A percentile compares a stretch with the other conserved stretches of the same genome.
Evolutionary conservation across 1,140 invertebrate genomes (phyloP).

Genomic region (Heliconius eleuchia): DNA sequence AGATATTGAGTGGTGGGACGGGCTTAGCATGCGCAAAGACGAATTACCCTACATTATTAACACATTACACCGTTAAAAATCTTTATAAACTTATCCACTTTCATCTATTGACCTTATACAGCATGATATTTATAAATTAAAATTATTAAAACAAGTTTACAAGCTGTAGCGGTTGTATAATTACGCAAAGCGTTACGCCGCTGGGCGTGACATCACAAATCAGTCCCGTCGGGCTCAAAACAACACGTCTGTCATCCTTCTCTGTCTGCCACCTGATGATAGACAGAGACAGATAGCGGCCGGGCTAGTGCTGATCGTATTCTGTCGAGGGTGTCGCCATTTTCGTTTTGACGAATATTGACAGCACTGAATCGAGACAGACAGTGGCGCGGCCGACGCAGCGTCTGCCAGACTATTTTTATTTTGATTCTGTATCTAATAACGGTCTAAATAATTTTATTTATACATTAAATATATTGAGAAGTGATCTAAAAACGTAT

Average conservation of each 20-base stretch:
- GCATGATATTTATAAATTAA: slow-evolving; percentile 71
- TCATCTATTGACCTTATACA: slow-evolving; percentile 64
- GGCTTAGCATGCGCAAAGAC: slow-evolving; percentile 78
- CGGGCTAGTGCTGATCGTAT: slow-evolving; percentile 73
- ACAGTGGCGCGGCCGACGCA: slow-evolving; percentile 76
- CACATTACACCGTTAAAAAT: slow-evolving; percentile 60
- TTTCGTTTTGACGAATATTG: slow-evolving; percentile 82
- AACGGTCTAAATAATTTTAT: slow-evolving; percentile 51
- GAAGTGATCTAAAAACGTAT: slow-evolving; percentile 52
- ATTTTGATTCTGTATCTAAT: slow-evolving; percentile 77
- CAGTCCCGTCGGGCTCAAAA: slow-evolving; percentile 72
- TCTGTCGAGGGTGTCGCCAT: slow-evolving; percentile 80
- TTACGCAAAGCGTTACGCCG: slow-evolving; percentile 80
- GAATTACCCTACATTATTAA: slow-evolving; percentile 61
- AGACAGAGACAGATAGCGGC: slow-evolving; percentile 54
- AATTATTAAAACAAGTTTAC: slow-evolving; percentile 77
- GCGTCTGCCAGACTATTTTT: slow-evolving; percentile 78
- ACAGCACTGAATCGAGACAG: slow-evolving; percentile 76
- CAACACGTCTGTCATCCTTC: slow-evolving; percentile 65
- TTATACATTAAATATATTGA: slow-evolving; percentile 41
- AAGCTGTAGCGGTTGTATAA: slow-evolving; percentile 64
- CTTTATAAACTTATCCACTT: slow-evolving; percentile 58
- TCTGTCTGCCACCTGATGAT: slow-evolving; percentile 43
- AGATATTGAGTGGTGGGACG: slow-evolving; percentile 80
- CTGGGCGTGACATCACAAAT: slow-evolving; percentile 81